Conservation (phyloP, 2,888 invertebrate species). For the Spisula solida region DNA sequence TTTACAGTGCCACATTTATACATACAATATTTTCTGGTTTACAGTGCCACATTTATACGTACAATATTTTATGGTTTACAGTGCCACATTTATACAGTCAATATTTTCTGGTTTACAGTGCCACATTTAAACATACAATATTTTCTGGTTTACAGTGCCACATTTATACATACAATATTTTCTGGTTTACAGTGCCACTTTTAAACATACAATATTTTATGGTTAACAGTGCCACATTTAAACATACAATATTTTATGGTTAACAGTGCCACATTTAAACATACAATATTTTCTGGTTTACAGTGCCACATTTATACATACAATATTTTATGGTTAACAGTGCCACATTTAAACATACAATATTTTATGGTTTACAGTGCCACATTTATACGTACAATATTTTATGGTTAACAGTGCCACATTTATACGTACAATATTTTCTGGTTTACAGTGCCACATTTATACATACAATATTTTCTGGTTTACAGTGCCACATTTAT, state of each 20-base stretch:
- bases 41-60: constrained; percentile 89
- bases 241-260: too few relatives aligned
- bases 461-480: too few relatives aligned
- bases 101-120: constrained; percentile 87
- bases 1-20: constrained; percentile 88
- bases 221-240: constrained; percentile 88
- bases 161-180: too few relatives aligned
- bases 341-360: constrained; percentile 89
- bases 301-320: constrained; percentile 89
- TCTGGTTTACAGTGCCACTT: constrained; percentile 88
- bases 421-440: too few relatives aligned
- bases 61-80: too few relatives aligned
- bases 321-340: too few relatives aligned
- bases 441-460: constrained; percentile 88
- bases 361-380: constrained; percentile 87
- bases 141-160: constrained; percentile 88
- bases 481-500: constrained; percentile 88
- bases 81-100: constrained; percentile 89
- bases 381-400: too few relatives aligned
- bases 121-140: too few relatives aligned
- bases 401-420: constrained; percentile 88
- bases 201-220: too few relatives aligned
- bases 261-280: constrained; percentile 89
- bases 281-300: too few relatives aligned
- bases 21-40: too few relatives aligned